These are phyloP conservation scores for Metridium senile DNA, from an alignment of 92 coral and sea anemone genomes.

Conservation along the genomic window DNA sequence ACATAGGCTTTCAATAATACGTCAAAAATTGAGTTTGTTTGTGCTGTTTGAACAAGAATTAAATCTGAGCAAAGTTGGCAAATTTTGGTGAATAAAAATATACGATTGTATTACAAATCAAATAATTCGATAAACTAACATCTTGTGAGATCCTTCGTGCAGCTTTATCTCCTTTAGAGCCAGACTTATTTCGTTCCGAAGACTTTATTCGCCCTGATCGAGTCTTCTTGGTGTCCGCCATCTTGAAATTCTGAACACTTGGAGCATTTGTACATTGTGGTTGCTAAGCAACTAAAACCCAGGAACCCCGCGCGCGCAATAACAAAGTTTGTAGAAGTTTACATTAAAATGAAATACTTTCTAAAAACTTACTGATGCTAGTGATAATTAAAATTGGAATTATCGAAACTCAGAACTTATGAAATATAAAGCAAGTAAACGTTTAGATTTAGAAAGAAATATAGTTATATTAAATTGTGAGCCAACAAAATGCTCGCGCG, in stretches of 20 bases:
- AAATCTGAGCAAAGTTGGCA: not conserved
- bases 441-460: too few relatives aligned
- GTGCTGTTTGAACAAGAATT: not conserved
- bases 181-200: slow-evolving; percentile 72
- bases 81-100: not conserved
- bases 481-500: too few relatives aligned
- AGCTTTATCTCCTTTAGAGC: slow-evolving; percentile 49
- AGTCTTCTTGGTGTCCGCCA: slow-evolving; percentile 83
- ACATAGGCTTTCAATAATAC: not conserved
- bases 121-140: slow-evolving; percentile 34
- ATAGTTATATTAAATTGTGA: too few relatives aligned
- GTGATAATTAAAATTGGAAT: too few relatives aligned
- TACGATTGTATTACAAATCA: not conserved
- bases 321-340: not conserved
- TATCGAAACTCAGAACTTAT: too few relatives aligned
- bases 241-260: slow-evolving; percentile 38
- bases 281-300: slow-evolving; percentile 75
- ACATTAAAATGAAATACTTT: too few relatives aligned
- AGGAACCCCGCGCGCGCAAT: slow-evolving; percentile 3
- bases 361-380: too few relatives aligned
- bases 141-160: slow-evolving; percentile 42
- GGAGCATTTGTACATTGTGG: slow-evolving; percentile 22
- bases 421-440: too few relatives aligned
- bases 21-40: not conserved
- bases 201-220: slow-evolving; percentile 90